A percentile compares a stretch with the other conserved stretches of the same genome.
Evolutionary conservation across 1,140 invertebrate genomes (phyloP).

Genomic region (Pogonognathellus flavescens): DNA sequence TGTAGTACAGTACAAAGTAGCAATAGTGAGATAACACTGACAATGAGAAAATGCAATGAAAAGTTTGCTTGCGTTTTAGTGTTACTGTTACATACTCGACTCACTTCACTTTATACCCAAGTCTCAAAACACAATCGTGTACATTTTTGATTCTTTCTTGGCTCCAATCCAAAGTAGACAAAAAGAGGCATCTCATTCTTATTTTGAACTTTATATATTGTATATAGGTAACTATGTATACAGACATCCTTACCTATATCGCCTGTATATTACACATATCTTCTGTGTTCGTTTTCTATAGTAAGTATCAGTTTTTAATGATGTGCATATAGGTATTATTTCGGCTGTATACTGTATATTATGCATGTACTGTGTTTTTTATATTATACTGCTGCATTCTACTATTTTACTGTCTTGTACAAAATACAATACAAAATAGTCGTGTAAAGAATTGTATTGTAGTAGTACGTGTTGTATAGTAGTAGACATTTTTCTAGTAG

Average conservation of each 20-base stretch:
- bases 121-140: slow-evolving; percentile 34
- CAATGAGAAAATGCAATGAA: slow-evolving; percentile 45
- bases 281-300: too few species aligned
- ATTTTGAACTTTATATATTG: background rate
- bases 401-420: background rate
- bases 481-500: background rate
- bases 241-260: too few species aligned
- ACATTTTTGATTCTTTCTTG: slow-evolving; percentile 37
- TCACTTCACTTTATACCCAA: slow-evolving; percentile 21
- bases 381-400: background rate
- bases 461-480: background rate
- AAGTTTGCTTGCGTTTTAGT: slow-evolving; percentile 2
- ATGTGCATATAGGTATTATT: too few species aligned
- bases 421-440: background rate
- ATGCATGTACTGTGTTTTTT: background rate
- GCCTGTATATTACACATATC: background rate
- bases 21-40: slow-evolving; percentile 32
- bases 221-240: too few species aligned
- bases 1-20: background rate
- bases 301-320: too few species aligned
- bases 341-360: background rate
- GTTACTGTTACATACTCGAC: slow-evolving; percentile 28
- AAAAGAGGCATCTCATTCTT: slow-evolving; percentile 24
- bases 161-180: background rate
- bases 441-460: background rate